Conservation (phyloP, 1,140 invertebrate genomes). For the Camponotus floridanus region DNA sequence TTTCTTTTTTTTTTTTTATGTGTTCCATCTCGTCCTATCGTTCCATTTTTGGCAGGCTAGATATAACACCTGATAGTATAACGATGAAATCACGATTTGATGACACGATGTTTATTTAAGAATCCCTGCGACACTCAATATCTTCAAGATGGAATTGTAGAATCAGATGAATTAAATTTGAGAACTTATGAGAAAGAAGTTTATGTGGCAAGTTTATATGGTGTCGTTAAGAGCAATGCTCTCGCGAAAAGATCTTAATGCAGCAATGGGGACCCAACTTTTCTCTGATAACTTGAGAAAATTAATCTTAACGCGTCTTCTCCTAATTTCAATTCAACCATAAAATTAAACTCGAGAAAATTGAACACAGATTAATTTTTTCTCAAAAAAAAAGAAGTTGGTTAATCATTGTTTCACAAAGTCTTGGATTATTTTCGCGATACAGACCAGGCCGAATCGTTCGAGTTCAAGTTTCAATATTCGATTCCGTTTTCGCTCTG, state of each 20-base stretch:
- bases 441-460: not conserved
- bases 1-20: not conserved
- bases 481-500: constrained; percentile 32
- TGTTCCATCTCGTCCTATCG: not conserved
- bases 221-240: not conserved
- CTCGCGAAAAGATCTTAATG: constrained; percentile 3
- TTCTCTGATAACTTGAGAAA: not conserved
- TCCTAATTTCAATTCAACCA: not conserved
- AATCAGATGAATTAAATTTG: not conserved
- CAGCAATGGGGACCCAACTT: not conserved
- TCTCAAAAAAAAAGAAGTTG: not conserved
- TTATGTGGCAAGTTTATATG: not conserved
- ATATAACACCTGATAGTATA: constrained; percentile 5
- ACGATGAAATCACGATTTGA: constrained; percentile 1
- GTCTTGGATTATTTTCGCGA: not conserved
- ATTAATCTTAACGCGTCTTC: not conserved
- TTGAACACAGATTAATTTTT: not conserved
- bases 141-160: constrained; percentile 13
- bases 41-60: constrained; percentile 1
- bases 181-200: not conserved
- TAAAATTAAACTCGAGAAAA: not conserved
- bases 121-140: not conserved
- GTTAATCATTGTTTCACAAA: not conserved
- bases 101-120: not conserved
- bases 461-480: constrained; percentile 29